Percentiles rank a stretch among this genome's conserved stretches.
phyloP scores from a whole-genome alignment of 2,888 invertebrate genomes.

The Heliconius aoede region DNA sequence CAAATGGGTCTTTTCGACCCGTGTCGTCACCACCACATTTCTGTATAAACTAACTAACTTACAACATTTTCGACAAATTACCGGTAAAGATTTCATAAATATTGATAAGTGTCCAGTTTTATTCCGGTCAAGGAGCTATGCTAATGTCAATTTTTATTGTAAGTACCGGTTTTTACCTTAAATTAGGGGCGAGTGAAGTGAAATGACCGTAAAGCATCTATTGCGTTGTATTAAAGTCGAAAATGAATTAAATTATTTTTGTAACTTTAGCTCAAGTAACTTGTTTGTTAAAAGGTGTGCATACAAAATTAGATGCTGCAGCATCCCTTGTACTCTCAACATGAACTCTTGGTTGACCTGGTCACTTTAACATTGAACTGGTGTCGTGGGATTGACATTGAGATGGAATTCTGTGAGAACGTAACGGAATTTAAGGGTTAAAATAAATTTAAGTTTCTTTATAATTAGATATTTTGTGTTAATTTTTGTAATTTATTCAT shows the following conservation, averaged over 20 bases:
- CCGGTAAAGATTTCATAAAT: slow-evolving; percentile 67
- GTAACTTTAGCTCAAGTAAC: slow-evolving; percentile 39
- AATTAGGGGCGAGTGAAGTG: slow-evolving; percentile 73
- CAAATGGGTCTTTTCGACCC: slow-evolving; percentile 26
- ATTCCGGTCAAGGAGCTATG: slow-evolving; percentile 82
- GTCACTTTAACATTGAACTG: slow-evolving; percentile 62
- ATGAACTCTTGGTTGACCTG: slow-evolving; percentile 78
- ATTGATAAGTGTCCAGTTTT: slow-evolving; percentile 76
- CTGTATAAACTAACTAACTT: slow-evolving; percentile 58
- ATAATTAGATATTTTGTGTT: slow-evolving; percentile 17
- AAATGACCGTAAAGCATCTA: slow-evolving; percentile 45
- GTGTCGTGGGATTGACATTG: slow-evolving; percentile 73
- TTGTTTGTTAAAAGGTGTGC: slow-evolving; percentile 75
- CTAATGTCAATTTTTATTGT: slow-evolving; percentile 76
- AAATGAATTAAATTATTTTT: slow-evolving; percentile 44
- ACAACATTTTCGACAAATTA: slow-evolving; percentile 53
- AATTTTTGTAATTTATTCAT: background rate
- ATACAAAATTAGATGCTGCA: slow-evolving; percentile 74
- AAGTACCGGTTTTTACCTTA: slow-evolving; percentile 70
- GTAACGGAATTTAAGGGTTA: slow-evolving; percentile 50
- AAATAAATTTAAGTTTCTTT: slow-evolving; percentile 10
- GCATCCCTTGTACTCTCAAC: slow-evolving; percentile 72
- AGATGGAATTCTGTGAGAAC: slow-evolving; percentile 75
- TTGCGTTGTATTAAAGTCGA: slow-evolving; percentile 48
- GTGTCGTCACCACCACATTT: slow-evolving; percentile 56